A percentile compares a stretch with the other conserved stretches of the same genome.
Conservation (phyloP, 2,113 vertebrate genomes). For the Pseudopodoces humilis region DNA sequence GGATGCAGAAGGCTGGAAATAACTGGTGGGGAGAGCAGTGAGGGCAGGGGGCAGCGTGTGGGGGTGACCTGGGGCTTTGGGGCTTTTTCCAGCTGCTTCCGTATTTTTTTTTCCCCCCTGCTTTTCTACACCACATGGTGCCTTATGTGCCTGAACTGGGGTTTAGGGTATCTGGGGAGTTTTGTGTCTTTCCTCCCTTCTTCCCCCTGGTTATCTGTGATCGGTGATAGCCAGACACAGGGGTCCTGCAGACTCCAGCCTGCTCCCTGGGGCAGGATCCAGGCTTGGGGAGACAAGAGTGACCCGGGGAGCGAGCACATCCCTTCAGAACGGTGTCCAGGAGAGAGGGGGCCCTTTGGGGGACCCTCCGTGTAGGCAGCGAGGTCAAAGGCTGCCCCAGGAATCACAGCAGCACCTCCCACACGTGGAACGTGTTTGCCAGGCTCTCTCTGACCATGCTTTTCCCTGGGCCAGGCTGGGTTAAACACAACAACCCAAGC, state of each 20-base stretch:
- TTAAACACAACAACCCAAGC: constrained; percentile 21
- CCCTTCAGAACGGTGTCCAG: background rate
- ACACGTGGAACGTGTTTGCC: background rate
- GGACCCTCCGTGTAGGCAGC: background rate
- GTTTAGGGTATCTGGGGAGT: background rate
- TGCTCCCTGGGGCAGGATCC: background rate
- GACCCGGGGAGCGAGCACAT: background rate
- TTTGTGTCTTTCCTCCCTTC: background rate
- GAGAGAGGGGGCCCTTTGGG: background rate
- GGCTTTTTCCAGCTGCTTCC: background rate
- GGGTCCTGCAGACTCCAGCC: background rate
- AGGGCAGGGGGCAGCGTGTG: background rate
- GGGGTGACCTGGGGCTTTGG: background rate
- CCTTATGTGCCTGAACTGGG: background rate
- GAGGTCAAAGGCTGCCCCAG: background rate
- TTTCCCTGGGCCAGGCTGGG: constrained; percentile 25
- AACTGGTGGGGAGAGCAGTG: background rate
- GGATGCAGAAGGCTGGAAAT: background rate
- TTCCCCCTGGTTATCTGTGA: background rate
- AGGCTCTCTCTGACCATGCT: background rate
- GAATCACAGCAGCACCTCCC: background rate
- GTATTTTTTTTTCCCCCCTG: background rate
- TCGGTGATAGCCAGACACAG: background rate
- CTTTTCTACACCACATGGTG: background rate
- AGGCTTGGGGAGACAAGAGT: background rate